Percentiles rank a stretch among this genome's conserved stretches.
These are phyloP conservation scores for Horisme vitalbata DNA, from an alignment of 2,888 invertebrate species.

Conservation along the genomic window DNA sequence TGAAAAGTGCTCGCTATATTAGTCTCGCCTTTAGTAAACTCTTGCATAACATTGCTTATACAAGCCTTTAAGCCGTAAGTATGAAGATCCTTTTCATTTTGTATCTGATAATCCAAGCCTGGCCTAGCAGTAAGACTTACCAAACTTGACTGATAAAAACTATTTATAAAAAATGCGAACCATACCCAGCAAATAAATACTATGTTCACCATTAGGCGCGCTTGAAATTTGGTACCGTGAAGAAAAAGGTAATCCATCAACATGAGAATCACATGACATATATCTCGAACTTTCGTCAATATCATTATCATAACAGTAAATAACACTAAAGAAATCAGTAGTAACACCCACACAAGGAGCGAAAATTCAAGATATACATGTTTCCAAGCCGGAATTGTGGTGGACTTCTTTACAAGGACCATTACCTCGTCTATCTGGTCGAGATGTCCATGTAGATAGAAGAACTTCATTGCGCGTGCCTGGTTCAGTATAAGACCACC, in stretches of 20 bases:
- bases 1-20: neutral
- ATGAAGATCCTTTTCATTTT: slow-evolving; percentile 32
- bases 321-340: slow-evolving; percentile 38
- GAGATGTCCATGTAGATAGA: slow-evolving; percentile 44
- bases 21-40: slow-evolving; percentile 22
- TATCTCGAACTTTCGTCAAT: slow-evolving; percentile 38
- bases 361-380: slow-evolving; percentile 49
- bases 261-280: slow-evolving; percentile 37
- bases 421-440: slow-evolving; percentile 47
- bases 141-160: slow-evolving; percentile 39
- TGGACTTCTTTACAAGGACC: slow-evolving; percentile 47
- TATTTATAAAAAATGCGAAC: slow-evolving; percentile 45
- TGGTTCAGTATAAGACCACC: slow-evolving; percentile 41
- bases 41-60: slow-evolving; percentile 41
- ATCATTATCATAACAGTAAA: slow-evolving; percentile 37
- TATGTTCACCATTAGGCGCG: slow-evolving; percentile 32
- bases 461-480: slow-evolving; percentile 39
- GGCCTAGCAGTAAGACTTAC: slow-evolving; percentile 41
- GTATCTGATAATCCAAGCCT: slow-evolving; percentile 30
- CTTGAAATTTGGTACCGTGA: slow-evolving; percentile 38
- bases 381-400: slow-evolving; percentile 40
- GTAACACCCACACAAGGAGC: slow-evolving; percentile 43
- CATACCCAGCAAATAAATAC: slow-evolving; percentile 51
- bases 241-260: slow-evolving; percentile 46
- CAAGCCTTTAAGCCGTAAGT: slow-evolving; percentile 47